phyloP scores from a whole-genome alignment of 2,888 invertebrate species.

The Eudasyphora cyanicolor region DNA sequence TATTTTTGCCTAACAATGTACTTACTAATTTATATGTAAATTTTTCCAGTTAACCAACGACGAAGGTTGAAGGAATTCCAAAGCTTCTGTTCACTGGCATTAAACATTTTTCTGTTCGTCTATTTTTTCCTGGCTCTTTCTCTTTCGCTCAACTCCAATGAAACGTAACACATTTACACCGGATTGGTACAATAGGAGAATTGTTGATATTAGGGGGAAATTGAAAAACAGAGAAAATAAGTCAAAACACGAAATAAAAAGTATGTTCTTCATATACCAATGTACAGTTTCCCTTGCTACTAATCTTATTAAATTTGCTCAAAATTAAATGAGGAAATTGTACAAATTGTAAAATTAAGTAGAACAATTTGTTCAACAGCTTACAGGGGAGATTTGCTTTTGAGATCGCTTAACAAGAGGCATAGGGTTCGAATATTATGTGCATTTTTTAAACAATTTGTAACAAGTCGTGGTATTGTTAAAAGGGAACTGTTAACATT shows the following conservation, averaged over 20 bases:
- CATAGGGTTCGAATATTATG: too few species aligned
- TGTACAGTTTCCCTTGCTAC: background rate
- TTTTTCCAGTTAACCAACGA: conserved; percentile 32
- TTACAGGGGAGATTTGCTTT: too few species aligned
- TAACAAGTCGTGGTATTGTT: too few species aligned
- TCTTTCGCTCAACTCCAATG: background rate
- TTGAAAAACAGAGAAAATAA: background rate
- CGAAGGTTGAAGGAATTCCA: background rate
- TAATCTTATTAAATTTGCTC: background rate
- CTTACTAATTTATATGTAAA: conserved; percentile 63
- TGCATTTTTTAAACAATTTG: too few species aligned
- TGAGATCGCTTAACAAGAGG: too few species aligned
- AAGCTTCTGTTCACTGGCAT: background rate
- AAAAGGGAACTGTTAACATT: too few species aligned
- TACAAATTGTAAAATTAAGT: background rate
- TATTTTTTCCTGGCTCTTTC: too few species aligned
- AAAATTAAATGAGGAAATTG: background rate
- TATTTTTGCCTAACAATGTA: conserved; percentile 33
- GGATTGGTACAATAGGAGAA: background rate
- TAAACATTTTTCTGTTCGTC: background rate
- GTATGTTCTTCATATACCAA: background rate
- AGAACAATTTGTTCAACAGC: background rate
- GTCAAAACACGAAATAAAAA: background rate
- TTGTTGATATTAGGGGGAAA: background rate
- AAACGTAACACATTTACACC: background rate